These are phyloP conservation scores for Eristalis intricaria DNA, from an alignment of 2,888 invertebrate genomes.

Conservation along the genomic window DNA sequence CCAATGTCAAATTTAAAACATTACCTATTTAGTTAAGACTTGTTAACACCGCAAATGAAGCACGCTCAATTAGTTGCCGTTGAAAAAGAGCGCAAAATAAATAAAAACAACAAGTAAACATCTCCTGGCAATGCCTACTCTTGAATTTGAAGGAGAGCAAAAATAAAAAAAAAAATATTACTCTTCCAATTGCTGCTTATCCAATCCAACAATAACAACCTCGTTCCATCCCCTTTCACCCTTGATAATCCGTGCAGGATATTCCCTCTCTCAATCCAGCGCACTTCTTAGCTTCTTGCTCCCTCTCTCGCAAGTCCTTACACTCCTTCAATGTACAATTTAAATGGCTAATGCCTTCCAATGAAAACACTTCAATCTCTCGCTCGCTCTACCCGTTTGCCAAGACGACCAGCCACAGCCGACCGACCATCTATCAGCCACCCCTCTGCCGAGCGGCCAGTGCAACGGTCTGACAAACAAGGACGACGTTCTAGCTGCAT, in stretches of 20 bases:
- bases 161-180: conserved; percentile 61
- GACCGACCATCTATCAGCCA: not conserved
- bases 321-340: conserved; percentile 54
- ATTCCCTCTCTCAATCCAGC: conserved; percentile 16
- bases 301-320: conserved; percentile 45
- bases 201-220: conserved; percentile 66
- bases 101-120: conserved; percentile 54
- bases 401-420: not conserved
- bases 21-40: conserved; percentile 54
- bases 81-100: conserved; percentile 22
- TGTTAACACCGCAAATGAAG: conserved; percentile 62
- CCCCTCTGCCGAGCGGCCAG: not conserved
- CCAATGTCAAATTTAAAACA: conserved; percentile 20
- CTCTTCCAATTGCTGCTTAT: conserved; percentile 66
- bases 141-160: conserved; percentile 18
- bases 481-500: conserved; percentile 47
- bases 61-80: conserved; percentile 57
- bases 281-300: conserved; percentile 13
- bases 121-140: conserved; percentile 53
- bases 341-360: conserved; percentile 71
- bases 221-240: conserved; percentile 36
- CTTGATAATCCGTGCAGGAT: conserved; percentile 4
- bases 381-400: not conserved
- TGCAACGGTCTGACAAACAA: conserved; percentile 24
- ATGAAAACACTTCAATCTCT: conserved; percentile 64